Evolutionary conservation across 2,797 vertebrate genomes (phyloP), one percentile per base, ranked within the genome.

Genomic region (Sebastes ruberrimus): DNA sequence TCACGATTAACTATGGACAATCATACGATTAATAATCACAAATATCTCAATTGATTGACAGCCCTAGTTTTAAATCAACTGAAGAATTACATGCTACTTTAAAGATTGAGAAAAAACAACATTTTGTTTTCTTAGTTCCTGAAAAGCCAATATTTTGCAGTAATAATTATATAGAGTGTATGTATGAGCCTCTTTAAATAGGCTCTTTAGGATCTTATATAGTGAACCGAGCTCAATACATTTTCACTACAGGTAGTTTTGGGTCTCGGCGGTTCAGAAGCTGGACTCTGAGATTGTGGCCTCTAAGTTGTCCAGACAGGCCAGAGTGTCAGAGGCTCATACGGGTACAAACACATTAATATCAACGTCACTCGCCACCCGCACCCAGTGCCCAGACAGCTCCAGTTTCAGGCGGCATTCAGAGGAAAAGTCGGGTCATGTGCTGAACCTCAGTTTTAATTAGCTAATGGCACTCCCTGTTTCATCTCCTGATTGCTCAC

Each of bases 401-500:
- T 96, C 92, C 61, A 53, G 90, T 96, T 95, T 94, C 95, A 85
- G 73, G 52, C 63, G 14, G 86, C 84, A 85, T 94, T 95, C 88
- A 92, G 88, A 87, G 92, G 89, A 94, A 95, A 94, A 94, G 88
- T 91, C 87, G 80, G 91, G 90, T 94, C 94, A 94, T 93, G 92
- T 83, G 85, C 84, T 85, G 82, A 91, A 89, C 89, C 86, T 88
- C 74, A 64, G 69, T 90, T 95, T 95, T 95, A 96, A 96, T 96
- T 95, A 95, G 94, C 93, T 96, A 95, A 95, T 95, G 93, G 93
- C 66, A 55, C 86, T 86, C 81, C 57, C 64, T 70, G 87, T 92
- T 93, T 94, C 91, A 93, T 95, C 93, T 93, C 86, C 88, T 86
- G 92, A 95, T 93, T 90, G 90, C 86, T 93, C 92, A 94, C 92